Conservation (phyloP, 2,888 invertebrate species). For the Hermaeophaga mercurialis region DNA sequence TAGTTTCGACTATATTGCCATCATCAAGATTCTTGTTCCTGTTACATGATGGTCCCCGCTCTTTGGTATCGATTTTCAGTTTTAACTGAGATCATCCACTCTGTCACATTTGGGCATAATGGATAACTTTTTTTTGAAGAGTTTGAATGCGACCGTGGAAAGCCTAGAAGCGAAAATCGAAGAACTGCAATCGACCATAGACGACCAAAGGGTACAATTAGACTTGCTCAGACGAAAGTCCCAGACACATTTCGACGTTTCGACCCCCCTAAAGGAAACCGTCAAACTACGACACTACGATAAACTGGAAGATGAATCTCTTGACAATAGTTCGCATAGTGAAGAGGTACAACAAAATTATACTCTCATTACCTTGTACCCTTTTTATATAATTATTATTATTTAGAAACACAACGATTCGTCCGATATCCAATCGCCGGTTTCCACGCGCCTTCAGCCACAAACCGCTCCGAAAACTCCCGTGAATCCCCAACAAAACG, state of each 20-base stretch:
- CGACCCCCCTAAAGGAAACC: constrained; percentile 29
- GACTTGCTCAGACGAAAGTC: constrained; percentile 61
- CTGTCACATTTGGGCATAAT: too few species aligned
- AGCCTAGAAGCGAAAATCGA: constrained; percentile 81
- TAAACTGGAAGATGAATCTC: constrained; percentile 35
- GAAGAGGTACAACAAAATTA: too few species aligned
- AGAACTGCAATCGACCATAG: constrained; percentile 79
- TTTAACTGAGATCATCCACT: too few species aligned
- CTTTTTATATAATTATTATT: too few species aligned
- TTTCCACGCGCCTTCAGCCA: background rate
- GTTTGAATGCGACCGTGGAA: constrained; percentile 77
- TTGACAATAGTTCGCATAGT: constrained; percentile 40
- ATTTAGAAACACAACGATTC: too few species aligned
- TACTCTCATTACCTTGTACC: too few species aligned
- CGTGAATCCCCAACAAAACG: constrained; percentile 2
- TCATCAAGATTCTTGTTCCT: too few species aligned
- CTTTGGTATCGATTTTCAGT: too few species aligned
- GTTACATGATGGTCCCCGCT: too few species aligned
- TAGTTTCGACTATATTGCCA: too few species aligned
- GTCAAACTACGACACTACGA: constrained; percentile 37
- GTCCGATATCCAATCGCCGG: background rate
- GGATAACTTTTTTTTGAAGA: constrained; percentile 44
- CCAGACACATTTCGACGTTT: constrained; percentile 37
- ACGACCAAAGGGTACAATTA: constrained; percentile 71
- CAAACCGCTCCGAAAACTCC: background rate